Evolutionary conservation across 2,113 vertebrate genomes (phyloP).

Genomic region (Brienomyrus brachyistius): DNA sequence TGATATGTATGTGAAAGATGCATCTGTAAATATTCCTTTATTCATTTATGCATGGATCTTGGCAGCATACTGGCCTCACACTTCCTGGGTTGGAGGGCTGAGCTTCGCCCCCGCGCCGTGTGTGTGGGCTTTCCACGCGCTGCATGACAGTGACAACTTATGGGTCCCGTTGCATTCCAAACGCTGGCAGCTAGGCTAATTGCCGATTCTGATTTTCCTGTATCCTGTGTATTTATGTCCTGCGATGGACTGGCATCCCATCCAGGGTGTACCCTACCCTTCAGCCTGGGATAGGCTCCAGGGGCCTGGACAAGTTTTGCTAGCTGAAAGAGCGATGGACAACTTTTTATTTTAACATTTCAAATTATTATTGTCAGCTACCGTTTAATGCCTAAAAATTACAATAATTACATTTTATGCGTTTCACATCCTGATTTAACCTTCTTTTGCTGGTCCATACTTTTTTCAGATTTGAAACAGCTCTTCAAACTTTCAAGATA

Average conservation of each 20-base stretch:
- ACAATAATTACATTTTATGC: neutral
- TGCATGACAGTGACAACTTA: neutral
- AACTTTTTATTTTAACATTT: neutral
- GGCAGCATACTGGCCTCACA: neutral
- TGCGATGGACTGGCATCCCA: neutral
- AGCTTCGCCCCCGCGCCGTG: neutral
- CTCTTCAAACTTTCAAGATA: neutral
- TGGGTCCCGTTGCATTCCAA: neutral
- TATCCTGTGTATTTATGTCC: neutral
- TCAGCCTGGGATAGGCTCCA: neutral
- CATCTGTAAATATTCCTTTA: neutral
- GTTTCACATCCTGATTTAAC: neutral
- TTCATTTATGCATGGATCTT: neutral
- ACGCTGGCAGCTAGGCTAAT: neutral
- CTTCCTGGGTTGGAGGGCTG: neutral
- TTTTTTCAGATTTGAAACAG: neutral
- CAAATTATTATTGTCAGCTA: neutral
- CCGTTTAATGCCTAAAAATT: neutral
- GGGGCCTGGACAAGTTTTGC: neutral
- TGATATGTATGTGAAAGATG: neutral
- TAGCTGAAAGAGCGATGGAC: neutral
- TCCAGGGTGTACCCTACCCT: neutral
- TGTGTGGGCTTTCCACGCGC: neutral
- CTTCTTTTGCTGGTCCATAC: neutral
- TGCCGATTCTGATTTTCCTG: neutral